Base-by-base conservation (phyloP, 2,113 vertebrate genomes). In the Entelurus aequoreus region DNA sequence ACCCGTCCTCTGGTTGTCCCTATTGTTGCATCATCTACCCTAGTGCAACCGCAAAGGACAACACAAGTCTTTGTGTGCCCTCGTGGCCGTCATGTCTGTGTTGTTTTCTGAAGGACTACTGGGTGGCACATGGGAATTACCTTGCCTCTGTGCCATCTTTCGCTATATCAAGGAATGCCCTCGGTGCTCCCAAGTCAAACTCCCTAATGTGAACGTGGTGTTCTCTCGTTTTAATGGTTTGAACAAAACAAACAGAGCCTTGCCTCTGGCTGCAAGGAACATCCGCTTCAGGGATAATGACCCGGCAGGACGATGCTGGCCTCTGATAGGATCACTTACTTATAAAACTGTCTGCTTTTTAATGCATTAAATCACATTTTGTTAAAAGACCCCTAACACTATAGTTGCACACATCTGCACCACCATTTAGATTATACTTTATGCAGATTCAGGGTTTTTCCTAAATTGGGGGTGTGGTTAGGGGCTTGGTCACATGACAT, bases 161-260 rank as follows among this genome's bases (percentile, higher is more conserved):
- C 28, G 50, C 9, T 49, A 8, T 1, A 52, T 2, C 7, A 52
- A 28, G 50, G 16, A 52, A 52, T 11, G 5, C 4, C 19, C 19
- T 4, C 6, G 16, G 16, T 51, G 11, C 9, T 46, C 51, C 49
- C 13, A 19, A 51, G 19, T 6, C 50, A 5, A 51, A 19, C 19
- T 6, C 6, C 8, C 35, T 28, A 7, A 1, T 36, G 69, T 48
- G 72, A 72, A 80, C 66, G 48, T 78, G 79, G 58, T 62, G 69
- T 54, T 64, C 69, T 35, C 42, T 50, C 9, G 38, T 66, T 82
- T 80, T 72, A 84, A 85, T 79, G 36, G 62, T 15, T 46, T 72
- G 64, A 72, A 74, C 66, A 70, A 52, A 66, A 70, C 81, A 88
- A 88, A 85, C 75, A 82, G 73, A 76, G 62, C 64, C 68, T 73